Evolutionary conservation across 2,113 vertebrate species (phyloP).

Genomic region (Ondatra zibethicus): DNA sequence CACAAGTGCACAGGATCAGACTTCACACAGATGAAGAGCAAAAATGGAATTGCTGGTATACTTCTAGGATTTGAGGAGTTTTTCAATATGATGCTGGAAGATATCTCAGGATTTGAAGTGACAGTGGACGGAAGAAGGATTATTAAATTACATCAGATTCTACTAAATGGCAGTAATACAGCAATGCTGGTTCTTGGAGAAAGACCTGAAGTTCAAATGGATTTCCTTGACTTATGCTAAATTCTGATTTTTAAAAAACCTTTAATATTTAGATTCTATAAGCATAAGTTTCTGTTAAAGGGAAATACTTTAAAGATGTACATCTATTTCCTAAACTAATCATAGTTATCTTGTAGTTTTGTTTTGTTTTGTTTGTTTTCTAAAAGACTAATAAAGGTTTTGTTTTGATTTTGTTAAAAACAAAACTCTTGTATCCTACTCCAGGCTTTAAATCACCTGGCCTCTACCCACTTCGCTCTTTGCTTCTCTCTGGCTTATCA

Average conservation of each 20-base stretch:
- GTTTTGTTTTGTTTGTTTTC: constrained; percentile 34
- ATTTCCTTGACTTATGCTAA: constrained; percentile 64
- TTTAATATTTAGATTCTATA: constrained; percentile 68
- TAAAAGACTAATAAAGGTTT: constrained; percentile 70
- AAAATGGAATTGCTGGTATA: neutral
- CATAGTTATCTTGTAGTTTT: constrained; percentile 61
- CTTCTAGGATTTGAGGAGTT: neutral
- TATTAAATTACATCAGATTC: constrained; percentile 97
- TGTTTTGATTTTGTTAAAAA: neutral
- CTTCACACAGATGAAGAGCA: neutral
- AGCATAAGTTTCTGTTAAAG: constrained; percentile 69
- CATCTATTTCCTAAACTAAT: constrained; percentile 79
- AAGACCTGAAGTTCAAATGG: constrained; percentile 94
- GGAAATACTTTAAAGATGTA: constrained; percentile 69
- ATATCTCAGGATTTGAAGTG: constrained; percentile 86
- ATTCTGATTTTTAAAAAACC: constrained; percentile 51
- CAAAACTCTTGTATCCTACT: neutral
- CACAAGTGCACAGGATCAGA: neutral
- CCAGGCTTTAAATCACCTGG: neutral
- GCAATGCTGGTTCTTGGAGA: constrained; percentile 98
- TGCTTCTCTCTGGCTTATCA: neutral
- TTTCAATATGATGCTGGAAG: neutral
- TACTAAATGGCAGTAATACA: constrained; percentile 98
- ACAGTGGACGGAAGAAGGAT: constrained; percentile 96
- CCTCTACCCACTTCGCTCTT: neutral